phyloP scores from a whole-genome alignment of 2,797 vertebrate genomes.

The Nyctalus aviator region DNA sequence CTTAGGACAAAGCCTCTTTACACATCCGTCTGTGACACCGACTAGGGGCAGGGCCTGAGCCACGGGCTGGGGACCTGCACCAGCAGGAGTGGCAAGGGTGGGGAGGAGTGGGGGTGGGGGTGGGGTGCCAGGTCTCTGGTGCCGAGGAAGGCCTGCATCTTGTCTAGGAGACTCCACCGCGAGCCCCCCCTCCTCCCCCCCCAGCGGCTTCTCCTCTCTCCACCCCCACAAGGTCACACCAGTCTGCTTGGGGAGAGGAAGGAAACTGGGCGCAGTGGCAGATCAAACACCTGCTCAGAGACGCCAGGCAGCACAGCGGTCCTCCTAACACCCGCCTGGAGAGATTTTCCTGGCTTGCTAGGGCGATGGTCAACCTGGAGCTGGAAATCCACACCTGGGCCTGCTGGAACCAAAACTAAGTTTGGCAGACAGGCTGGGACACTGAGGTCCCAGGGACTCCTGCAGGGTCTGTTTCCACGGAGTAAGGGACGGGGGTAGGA shows the following conservation, averaged over 20 bases:
- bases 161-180: not conserved
- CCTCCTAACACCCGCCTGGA: not conserved
- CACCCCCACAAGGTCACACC: not conserved
- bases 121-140: not conserved
- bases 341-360: not conserved
- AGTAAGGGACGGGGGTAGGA: rapidly evolving
- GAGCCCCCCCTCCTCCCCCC: no score
- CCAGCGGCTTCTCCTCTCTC: not conserved
- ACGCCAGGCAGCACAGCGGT: not conserved
- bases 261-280: not conserved
- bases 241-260: not conserved
- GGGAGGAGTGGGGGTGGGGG: not conserved
- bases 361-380: not conserved
- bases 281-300: not conserved
- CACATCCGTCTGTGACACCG: not conserved
- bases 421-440: not conserved
- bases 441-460: not conserved
- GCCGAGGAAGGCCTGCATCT: not conserved
- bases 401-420: not conserved
- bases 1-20: conserved; percentile 46
- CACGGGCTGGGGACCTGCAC: not conserved
- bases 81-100: rapidly evolving
- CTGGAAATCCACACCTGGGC: not conserved
- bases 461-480: not conserved
- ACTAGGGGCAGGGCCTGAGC: not conserved